Conservation (phyloP, 2,888 invertebrate species). For the Craniophora ligustri region DNA sequence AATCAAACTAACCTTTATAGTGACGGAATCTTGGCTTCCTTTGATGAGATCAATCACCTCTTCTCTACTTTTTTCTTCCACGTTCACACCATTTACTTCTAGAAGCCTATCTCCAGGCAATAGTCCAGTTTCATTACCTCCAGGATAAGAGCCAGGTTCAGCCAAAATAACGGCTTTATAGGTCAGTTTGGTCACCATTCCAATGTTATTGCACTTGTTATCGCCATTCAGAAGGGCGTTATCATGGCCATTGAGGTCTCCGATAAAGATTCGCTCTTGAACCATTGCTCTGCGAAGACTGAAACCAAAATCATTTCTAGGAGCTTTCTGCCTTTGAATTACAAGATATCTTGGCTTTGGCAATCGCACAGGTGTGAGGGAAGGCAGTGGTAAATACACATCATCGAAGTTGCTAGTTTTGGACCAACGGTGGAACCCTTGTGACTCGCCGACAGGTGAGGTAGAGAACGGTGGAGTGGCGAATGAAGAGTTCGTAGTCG, state of each 20-base stretch:
- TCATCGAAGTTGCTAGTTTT: slow-evolving; percentile 93
- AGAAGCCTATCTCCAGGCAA: slow-evolving; percentile 98
- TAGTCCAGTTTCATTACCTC: slow-evolving; percentile 94
- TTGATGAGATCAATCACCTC: slow-evolving; percentile 98
- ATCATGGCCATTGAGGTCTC: slow-evolving; percentile 76
- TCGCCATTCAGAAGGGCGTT: slow-evolving; percentile 76
- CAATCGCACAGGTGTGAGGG: slow-evolving; percentile 90
- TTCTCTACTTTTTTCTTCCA: slow-evolving; percentile 95
- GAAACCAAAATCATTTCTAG: slow-evolving; percentile 97
- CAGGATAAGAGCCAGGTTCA: slow-evolving; percentile 94
- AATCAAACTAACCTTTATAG: slow-evolving; percentile 92
- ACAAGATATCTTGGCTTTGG: slow-evolving; percentile 93
- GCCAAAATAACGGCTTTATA: slow-evolving; percentile 95
- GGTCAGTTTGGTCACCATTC: slow-evolving; percentile 82
- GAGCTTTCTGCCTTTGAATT: slow-evolving; percentile 93
- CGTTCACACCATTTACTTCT: slow-evolving; percentile 96
- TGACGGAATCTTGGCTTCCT: slow-evolving; percentile 94
- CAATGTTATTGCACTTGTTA: slow-evolving; percentile 74
- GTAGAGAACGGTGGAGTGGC: slow-evolving; percentile 96
- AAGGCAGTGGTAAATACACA: slow-evolving; percentile 91
- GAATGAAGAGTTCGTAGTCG: slow-evolving; percentile 94
- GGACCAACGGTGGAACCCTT: slow-evolving; percentile 94
- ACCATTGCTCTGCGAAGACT: slow-evolving; percentile 96
- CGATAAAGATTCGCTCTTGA: slow-evolving; percentile 90
- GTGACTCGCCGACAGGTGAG: slow-evolving; percentile 95